These are phyloP conservation scores for Orbicella faveolata DNA, from an alignment of 64 coral and sea anemone genomes.

Conservation along the genomic window DNA sequence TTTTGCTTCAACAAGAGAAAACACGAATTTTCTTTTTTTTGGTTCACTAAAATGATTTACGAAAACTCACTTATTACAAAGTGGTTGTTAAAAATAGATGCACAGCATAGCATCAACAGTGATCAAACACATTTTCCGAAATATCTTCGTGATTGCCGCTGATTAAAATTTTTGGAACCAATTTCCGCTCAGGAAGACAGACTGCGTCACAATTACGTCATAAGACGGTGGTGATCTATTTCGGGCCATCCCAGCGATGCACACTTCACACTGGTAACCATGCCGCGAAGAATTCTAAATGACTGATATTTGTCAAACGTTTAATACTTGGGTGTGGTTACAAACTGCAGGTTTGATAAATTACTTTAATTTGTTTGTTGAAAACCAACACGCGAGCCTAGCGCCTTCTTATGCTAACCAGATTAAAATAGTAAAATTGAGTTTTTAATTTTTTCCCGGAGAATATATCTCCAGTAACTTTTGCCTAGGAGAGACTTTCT, in stretches of 20 bases:
- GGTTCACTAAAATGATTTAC: background rate
- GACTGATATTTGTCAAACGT: conserved; percentile 11
- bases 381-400: background rate
- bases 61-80: background rate
- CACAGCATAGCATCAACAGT: no score
- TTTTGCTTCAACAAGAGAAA: background rate
- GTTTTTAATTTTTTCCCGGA: no score
- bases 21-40: background rate
- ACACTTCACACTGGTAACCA: background rate
- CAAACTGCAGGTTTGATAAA: background rate
- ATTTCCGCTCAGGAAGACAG: conserved; percentile 35
- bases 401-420: background rate
- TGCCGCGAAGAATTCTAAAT: background rate
- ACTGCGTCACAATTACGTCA: conserved; percentile 7
- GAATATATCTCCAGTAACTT: background rate
- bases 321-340: conserved; percentile 1
- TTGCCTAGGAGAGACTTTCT: background rate
- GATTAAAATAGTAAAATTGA: background rate
- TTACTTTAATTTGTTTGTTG: conserved; percentile 21
- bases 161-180: background rate
- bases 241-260: background rate
- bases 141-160: background rate
- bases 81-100: background rate
- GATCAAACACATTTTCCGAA: background rate
- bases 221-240: background rate